Evolutionary conservation across 2,888 invertebrate species (phyloP).

Genomic region (Lasioglossum calceatum): DNA sequence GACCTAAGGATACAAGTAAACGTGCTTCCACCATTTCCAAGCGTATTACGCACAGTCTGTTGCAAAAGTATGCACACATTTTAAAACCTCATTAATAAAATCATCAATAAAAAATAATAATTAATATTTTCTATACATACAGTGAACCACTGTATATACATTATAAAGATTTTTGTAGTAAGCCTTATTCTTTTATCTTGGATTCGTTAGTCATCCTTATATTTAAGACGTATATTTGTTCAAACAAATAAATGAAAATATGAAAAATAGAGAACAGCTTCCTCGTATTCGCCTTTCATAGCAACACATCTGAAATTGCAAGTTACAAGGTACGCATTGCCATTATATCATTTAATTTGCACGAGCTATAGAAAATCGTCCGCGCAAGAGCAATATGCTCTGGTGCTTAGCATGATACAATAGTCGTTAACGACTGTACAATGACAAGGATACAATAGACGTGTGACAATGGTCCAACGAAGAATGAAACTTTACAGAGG

Average conservation of each 20-base stretch:
- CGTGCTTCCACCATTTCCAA: background rate
- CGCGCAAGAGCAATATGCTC: background rate
- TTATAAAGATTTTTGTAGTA: no score
- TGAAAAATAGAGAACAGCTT: background rate
- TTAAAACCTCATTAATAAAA: background rate
- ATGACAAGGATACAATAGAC: conserved; percentile 24
- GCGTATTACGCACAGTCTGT: background rate
- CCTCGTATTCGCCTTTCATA: background rate
- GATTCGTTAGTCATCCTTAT: background rate
- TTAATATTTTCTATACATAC: no score
- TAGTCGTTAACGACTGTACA: conserved; percentile 24
- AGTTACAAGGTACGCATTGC: background rate
- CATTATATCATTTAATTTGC: background rate
- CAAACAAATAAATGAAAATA: background rate
- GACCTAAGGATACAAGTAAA: background rate
- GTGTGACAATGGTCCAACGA: conserved; percentile 19
- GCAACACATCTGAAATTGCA: background rate
- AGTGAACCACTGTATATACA: no score
- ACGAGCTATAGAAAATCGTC: background rate
- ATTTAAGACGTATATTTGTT: background rate
- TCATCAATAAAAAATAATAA: no score
- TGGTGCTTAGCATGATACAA: conserved; percentile 36
- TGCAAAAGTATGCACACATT: background rate
- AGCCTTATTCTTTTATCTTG: background rate
- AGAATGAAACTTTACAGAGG: conserved; percentile 11